These are phyloP conservation scores for Ascidia mentula DNA, from an alignment of 23 tunicate species.

Conservation along the genomic window DNA sequence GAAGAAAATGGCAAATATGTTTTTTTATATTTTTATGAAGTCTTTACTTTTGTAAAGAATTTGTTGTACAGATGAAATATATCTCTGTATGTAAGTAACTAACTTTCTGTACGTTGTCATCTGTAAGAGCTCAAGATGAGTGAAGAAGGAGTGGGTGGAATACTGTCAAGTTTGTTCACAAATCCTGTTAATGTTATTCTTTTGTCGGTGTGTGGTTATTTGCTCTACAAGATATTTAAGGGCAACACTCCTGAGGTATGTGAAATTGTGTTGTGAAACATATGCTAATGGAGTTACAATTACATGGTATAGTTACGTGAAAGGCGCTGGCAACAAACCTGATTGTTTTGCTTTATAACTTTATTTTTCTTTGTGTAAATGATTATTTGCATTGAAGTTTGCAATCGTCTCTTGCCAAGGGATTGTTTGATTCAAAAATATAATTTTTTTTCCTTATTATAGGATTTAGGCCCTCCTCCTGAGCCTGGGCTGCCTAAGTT, in stretches of 20 bases:
- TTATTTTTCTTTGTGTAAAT: neutral
- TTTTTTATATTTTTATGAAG: too few relatives aligned
- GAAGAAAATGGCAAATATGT: too few relatives aligned
- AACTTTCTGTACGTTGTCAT: too few relatives aligned
- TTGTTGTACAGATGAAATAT: too few relatives aligned
- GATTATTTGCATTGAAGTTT: neutral
- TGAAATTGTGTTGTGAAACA: neutral
- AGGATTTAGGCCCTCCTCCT: slow-evolving; percentile 37
- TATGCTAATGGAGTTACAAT: neutral
- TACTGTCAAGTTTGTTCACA: slow-evolving; percentile 35
- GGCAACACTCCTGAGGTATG: slow-evolving; percentile 41
- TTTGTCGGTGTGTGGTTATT: slow-evolving; percentile 59
- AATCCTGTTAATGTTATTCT: slow-evolving; percentile 74
- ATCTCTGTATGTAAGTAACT: too few relatives aligned
- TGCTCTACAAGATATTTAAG: slow-evolving; percentile 76
- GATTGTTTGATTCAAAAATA: neutral
- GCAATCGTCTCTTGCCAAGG: neutral
- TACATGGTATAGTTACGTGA: neutral
- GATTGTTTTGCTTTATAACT: neutral
- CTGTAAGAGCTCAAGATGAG: slow-evolving; percentile 7
- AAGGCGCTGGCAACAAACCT: neutral
- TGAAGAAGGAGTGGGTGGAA: slow-evolving; percentile 29
- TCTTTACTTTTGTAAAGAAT: too few relatives aligned
- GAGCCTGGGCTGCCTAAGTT: slow-evolving; percentile 64
- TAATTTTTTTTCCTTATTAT: neutral